phyloP scores from a whole-genome alignment of 2,888 invertebrate species.

The Diabrotica balteata region DNA sequence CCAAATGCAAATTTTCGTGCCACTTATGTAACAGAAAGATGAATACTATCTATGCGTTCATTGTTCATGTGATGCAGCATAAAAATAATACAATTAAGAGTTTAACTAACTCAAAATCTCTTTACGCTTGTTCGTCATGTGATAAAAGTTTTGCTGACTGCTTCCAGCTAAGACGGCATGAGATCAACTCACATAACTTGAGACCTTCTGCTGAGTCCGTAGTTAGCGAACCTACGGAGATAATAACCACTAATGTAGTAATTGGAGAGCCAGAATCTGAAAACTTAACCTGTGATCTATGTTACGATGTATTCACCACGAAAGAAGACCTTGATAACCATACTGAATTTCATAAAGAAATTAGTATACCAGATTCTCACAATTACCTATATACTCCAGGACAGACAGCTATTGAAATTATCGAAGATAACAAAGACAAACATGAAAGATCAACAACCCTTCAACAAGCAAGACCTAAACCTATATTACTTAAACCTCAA shows the following conservation, averaged over 20 bases:
- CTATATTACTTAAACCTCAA: too few species aligned
- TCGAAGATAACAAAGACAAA: slow-evolving; percentile 26
- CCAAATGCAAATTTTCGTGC: slow-evolving; percentile 42
- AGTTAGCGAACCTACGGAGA: slow-evolving; percentile 6
- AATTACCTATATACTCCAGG: slow-evolving; percentile 13
- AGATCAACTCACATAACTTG: slow-evolving; percentile 31
- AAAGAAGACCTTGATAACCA: slow-evolving; percentile 44
- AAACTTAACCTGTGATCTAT: slow-evolving; percentile 51
- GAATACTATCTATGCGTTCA: slow-evolving; percentile 43
- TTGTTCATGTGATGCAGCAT: slow-evolving; percentile 45
- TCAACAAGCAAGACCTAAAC: slow-evolving; percentile 15
- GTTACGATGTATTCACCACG: slow-evolving; percentile 46
- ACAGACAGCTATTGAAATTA: slow-evolving; percentile 18
- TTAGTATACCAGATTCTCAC: slow-evolving; percentile 24
- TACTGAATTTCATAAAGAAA: slow-evolving; percentile 39
- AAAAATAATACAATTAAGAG: slow-evolving; percentile 31
- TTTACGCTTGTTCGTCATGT: slow-evolving; percentile 39
- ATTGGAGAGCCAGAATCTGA: slow-evolving; percentile 14
- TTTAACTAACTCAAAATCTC: slow-evolving; percentile 19
- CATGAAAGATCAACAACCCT: slow-evolving; percentile 31
- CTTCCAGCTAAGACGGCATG: slow-evolving; percentile 42
- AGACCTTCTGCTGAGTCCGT: slow-evolving; percentile 10
- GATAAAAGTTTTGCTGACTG: slow-evolving; percentile 41
- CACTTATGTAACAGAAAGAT: slow-evolving; percentile 39
- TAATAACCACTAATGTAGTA: slow-evolving; percentile 2